A percentile compares a stretch with the other conserved stretches of the same genome.
Conservation (phyloP, 1,140 invertebrate genomes). For the Drosophila ohnishii region DNA sequence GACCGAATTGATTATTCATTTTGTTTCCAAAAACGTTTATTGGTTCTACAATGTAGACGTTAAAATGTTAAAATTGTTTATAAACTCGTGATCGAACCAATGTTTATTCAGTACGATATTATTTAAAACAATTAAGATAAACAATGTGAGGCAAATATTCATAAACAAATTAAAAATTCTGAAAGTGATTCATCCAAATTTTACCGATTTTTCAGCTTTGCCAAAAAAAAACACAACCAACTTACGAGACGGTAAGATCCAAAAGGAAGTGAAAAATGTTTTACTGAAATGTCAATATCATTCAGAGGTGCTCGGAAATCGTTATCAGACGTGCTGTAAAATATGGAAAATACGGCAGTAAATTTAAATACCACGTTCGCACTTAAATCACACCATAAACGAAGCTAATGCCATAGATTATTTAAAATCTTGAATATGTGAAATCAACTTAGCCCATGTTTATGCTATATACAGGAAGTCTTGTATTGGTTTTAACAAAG, state of each 20-base stretch:
- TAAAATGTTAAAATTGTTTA: neutral
- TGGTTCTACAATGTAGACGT: slow-evolving; percentile 24
- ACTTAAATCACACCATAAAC: neutral
- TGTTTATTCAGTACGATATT: slow-evolving; percentile 44
- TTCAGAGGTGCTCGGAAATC: neutral
- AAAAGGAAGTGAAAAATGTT: slow-evolving; percentile 1
- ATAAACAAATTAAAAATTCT: too few species aligned
- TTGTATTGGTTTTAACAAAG: too few species aligned
- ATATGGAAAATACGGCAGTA: neutral
- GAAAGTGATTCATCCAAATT: neutral
- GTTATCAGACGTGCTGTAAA: neutral
- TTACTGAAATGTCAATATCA: too few species aligned
- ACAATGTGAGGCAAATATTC: neutral
- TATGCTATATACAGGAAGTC: too few species aligned
- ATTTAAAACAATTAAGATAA: slow-evolving; percentile 9
- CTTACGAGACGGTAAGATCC: slow-evolving; percentile 15
- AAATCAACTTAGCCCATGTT: too few species aligned
- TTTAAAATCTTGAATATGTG: too few species aligned
- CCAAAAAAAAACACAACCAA: slow-evolving; percentile 4
- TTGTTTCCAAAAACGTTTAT: slow-evolving; percentile 4
- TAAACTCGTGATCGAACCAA: neutral
- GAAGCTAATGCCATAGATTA: too few species aligned
- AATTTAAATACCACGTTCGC: neutral
- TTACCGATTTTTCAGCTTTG: neutral
- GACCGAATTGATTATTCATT: slow-evolving; percentile 5